Evolutionary conservation across 1,140 invertebrate genomes (phyloP).

Genomic region (Pseudomyrmex gracilis): DNA sequence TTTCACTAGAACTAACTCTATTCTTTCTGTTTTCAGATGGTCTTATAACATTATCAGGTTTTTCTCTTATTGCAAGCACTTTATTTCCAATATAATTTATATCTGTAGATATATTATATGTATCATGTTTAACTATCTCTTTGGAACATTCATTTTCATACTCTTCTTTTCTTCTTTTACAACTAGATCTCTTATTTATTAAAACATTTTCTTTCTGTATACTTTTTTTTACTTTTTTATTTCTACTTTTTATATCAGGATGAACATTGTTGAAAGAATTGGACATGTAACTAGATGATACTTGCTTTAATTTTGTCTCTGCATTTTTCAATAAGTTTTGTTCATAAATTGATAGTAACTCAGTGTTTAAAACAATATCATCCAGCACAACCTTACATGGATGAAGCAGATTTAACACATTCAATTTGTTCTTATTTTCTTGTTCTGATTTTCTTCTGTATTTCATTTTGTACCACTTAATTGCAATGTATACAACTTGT

Average conservation of each 20-base stretch:
- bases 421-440: neutral
- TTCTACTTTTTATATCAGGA: neutral
- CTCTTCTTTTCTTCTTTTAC: neutral
- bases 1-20: no score
- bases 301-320: neutral
- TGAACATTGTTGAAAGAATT: neutral
- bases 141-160: no score
- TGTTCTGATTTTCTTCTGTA: neutral
- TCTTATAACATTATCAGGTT: no score
- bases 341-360: neutral
- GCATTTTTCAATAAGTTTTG: neutral
- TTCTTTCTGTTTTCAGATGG: no score
- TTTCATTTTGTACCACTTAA: slow-evolving; percentile 9
- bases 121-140: no score
- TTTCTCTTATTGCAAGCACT: no score
- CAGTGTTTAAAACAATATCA: slow-evolving; percentile 26
- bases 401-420: neutral
- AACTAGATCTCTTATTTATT: neutral
- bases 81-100: no score
- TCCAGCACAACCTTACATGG: neutral
- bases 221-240: neutral
- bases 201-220: neutral
- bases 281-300: neutral
- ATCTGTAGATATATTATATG: no score
- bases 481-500: neutral